Evolutionary conservation across 2,888 invertebrate species (phyloP), one percentile per base, ranked within the genome.

Genomic region (Bombyx huttoni): DNA sequence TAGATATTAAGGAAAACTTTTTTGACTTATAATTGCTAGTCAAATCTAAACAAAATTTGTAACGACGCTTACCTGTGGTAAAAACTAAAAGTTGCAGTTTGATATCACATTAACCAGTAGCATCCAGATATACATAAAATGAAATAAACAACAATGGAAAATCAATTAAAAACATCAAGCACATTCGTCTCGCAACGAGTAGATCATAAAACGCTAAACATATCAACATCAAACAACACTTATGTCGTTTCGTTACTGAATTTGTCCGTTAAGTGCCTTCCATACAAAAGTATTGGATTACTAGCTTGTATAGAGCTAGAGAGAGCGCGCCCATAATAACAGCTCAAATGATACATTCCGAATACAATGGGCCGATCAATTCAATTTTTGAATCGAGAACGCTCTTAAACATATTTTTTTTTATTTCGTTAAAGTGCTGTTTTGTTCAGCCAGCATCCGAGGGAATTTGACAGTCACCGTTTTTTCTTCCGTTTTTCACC

Each of bases 331-430:
- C 78, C 77, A 86, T 87, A 88, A 88, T 88, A 88, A 87, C 87
- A 83, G 86, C 79, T 87, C 88, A 87, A 88, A 88, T 88, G 88
- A 88, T 88, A 88, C 88, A 87, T 88, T 88, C 84, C 77, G 86
- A 87, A 88, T 86, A 88, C 88, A 88, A 88, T 88, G 86, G 88
- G 78, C 77, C 87, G 88, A 88, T 88, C 88, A 87, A 88, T 88
- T 87, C 87, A 86, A 88, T 87, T 87, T 87, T 86, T 86, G 88
- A 88, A 87, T 87, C 85, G 87, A 87, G 86, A 85, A 85, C 85
- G 86, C 83, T 88, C 85, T 81, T 80, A 84, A 85, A 82, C 80
- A 81, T n/a, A n/a, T n/a, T 81, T 75, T 78, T 72, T 76, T 75
- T 81, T 82, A 78, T 78, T 79, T 78, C 75, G 70, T 78, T 85